These are phyloP conservation scores for Silurus lanzhouensis DNA, from an alignment of 2,797 vertebrate species.

Conservation along the genomic window DNA sequence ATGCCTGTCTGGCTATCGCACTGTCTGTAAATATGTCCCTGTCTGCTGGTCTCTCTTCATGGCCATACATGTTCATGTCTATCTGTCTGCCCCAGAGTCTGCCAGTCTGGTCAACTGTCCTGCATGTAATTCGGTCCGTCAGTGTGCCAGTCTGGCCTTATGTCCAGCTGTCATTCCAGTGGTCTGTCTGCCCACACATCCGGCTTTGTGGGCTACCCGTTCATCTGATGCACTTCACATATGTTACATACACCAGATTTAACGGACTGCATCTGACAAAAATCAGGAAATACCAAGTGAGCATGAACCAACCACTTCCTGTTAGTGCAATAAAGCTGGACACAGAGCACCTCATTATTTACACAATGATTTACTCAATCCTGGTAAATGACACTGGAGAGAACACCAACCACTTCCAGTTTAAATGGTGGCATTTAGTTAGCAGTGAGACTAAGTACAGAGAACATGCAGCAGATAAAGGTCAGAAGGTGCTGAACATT, in stretches of 20 bases:
- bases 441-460: too few species aligned
- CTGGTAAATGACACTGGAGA: not conserved
- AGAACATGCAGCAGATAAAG: not conserved
- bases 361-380: not conserved
- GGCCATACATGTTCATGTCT: too few species aligned
- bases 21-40: too few species aligned
- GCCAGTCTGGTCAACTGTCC: not conserved
- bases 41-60: too few species aligned
- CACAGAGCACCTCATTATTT: not conserved
- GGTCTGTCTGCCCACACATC: not conserved
- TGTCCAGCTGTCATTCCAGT: not conserved
- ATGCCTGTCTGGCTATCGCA: too few species aligned
- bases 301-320: not conserved
- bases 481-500: not conserved
- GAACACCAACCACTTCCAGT: not conserved
- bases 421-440: too few species aligned
- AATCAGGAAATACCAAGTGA: not conserved
- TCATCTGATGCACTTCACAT: not conserved
- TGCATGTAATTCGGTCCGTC: not conserved
- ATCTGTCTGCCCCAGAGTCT: not conserved
- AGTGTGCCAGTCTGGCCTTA: not conserved
- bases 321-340: not conserved
- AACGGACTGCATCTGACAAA: not conserved
- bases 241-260: not conserved
- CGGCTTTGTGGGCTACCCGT: not conserved